These are phyloP conservation scores for Lethrus apterus DNA, from an alignment of 1,140 invertebrate species.

Conservation along the genomic window DNA sequence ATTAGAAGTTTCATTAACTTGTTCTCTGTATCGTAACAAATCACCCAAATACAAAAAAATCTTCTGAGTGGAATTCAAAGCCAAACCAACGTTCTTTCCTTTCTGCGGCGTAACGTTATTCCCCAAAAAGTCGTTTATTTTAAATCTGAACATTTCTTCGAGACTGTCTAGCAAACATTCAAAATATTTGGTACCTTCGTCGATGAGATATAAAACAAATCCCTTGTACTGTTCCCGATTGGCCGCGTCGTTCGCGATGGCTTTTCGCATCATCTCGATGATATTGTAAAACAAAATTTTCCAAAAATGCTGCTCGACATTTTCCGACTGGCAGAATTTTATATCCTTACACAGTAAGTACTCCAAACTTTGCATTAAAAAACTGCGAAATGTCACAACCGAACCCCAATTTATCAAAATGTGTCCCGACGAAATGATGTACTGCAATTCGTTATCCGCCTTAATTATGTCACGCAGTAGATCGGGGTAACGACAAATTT, in stretches of 20 bases:
- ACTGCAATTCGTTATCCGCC: conserved; percentile 50
- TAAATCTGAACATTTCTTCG: conserved; percentile 67
- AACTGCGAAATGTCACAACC: conserved; percentile 45
- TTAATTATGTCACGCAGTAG: conserved; percentile 48
- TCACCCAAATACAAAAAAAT: conserved; percentile 85
- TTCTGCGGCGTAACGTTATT: conserved; percentile 50
- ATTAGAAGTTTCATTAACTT: conserved; percentile 74
- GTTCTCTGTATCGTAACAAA: conserved; percentile 81
- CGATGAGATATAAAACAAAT: conserved; percentile 66
- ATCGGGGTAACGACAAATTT: conserved; percentile 44
- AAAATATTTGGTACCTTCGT: conserved; percentile 74
- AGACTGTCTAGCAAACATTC: conserved; percentile 66
- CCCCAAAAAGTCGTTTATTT: conserved; percentile 57
- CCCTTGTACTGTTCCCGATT: conserved; percentile 55
- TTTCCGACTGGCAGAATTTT: conserved; percentile 81
- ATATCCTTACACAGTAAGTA: conserved; percentile 72
- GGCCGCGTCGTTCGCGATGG: conserved; percentile 41
- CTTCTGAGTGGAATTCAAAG: conserved; percentile 78
- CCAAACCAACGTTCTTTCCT: conserved; percentile 63
- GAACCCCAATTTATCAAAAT: conserved; percentile 45
- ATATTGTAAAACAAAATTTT: conserved; percentile 87
- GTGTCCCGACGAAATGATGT: conserved; percentile 44
- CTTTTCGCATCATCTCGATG: conserved; percentile 72
- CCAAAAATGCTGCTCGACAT: conserved; percentile 87
- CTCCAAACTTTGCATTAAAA: conserved; percentile 65